Evolutionary conservation across 2,888 invertebrate genomes (phyloP).

Genomic region (Boloria euphrosyne): DNA sequence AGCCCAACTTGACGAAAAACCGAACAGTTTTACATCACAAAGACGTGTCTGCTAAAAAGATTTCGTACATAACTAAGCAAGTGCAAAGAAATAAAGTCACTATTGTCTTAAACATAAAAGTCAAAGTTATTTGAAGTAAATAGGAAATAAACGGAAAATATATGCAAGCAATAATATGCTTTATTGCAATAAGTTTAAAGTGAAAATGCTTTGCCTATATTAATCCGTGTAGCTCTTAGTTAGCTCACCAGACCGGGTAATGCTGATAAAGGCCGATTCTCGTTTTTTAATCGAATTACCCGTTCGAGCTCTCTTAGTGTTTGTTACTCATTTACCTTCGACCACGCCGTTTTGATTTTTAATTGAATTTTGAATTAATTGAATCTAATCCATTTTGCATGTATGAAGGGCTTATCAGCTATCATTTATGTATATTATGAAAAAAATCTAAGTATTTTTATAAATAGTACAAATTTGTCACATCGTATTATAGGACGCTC

Average conservation of each 20-base stretch:
- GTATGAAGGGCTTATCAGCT: too few relatives aligned
- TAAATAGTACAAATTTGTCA: too few relatives aligned
- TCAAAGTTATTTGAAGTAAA: not conserved
- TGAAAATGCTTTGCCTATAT: slow-evolving; percentile 13
- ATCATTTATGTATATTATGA: too few relatives aligned
- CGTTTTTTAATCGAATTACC: slow-evolving; percentile 48
- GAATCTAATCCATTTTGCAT: not conserved
- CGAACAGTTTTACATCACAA: slow-evolving; percentile 39
- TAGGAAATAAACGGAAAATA: not conserved
- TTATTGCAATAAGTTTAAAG: not conserved
- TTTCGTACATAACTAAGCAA: slow-evolving; percentile 17
- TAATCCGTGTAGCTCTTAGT: slow-evolving; percentile 16
- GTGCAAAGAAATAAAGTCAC: slow-evolving; percentile 15
- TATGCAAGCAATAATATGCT: slow-evolving; percentile 11
- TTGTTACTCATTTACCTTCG: slow-evolving; percentile 43
- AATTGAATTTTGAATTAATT: slow-evolving; percentile 40
- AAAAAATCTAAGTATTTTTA: too few relatives aligned
- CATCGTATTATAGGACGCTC: too few relatives aligned
- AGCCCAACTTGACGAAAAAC: slow-evolving; percentile 36
- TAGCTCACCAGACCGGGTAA: slow-evolving; percentile 47
- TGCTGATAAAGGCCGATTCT: slow-evolving; percentile 45
- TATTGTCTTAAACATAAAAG: slow-evolving; percentile 1
- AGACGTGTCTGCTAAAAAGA: slow-evolving; percentile 39
- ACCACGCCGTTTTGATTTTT: slow-evolving; percentile 37
- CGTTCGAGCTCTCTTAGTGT: slow-evolving; percentile 43